A percentile compares a stretch with the other conserved stretches of the same genome.
Conservation (phyloP, 2,113 vertebrate genomes). For the Grammomys surdaster region DNA sequence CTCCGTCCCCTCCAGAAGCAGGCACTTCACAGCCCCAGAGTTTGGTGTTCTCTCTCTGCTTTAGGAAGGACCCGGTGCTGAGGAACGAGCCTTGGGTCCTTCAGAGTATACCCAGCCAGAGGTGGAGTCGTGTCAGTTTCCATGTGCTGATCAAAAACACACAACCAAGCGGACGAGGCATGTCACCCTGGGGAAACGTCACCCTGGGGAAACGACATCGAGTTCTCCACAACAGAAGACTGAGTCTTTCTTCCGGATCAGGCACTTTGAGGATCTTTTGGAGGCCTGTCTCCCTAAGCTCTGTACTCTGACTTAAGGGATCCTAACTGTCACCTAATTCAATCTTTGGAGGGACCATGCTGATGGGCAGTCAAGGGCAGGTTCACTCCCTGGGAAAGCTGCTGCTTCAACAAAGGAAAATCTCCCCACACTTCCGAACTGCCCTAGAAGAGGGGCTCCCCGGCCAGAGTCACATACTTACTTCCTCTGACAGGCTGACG, state of each 20-base stretch:
- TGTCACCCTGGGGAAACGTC: not conserved
- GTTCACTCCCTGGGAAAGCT: not conserved
- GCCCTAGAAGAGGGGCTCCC: not conserved
- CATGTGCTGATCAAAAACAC: not conserved
- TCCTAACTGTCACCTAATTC: not conserved
- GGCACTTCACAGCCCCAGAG: not conserved
- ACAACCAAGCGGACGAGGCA: not conserved
- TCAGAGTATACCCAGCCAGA: not conserved
- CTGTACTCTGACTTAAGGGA: not conserved
- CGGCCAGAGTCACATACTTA: conserved; percentile 66
- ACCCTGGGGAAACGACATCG: no score
- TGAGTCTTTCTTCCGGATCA: not conserved
- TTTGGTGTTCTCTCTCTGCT: not conserved
- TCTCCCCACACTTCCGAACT: not conserved
- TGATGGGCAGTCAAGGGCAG: no score
- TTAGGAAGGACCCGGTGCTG: not conserved
- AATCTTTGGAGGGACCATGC: not conserved
- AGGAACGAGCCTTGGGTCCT: not conserved
- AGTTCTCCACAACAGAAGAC: not conserved
- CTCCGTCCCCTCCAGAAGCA: not conserved
- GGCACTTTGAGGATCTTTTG: not conserved
- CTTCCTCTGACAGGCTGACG: conserved; percentile 74
- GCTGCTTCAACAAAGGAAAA: not conserved
- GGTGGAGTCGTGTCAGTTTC: not conserved
- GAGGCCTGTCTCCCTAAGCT: not conserved